Base-by-base conservation (phyloP, 2,797 vertebrate species). In the Pelochelys cantorii region DNA sequence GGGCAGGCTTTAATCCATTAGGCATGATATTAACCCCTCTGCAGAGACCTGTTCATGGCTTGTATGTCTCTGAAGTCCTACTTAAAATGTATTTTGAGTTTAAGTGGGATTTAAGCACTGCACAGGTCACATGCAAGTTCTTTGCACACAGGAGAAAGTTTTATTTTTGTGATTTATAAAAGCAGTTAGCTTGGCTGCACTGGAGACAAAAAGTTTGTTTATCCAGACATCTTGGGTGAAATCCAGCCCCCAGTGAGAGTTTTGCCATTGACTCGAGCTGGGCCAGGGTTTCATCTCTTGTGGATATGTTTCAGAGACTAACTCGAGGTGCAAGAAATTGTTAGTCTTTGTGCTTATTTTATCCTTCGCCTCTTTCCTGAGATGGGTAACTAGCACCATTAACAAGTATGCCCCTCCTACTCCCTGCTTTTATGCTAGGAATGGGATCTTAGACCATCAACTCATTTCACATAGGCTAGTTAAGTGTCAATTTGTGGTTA, bases 121-220 rank as follows among this genome's bases (percentile, higher is more conserved):
- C 20, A 4, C n/a, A 48, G 23, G 71, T 23, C 23, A 7, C 4
- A 7, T 25, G 37, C 7, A 75, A 48, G 71, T 25, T 90, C 82
- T 88, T 86, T 62, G 4, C 83, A 60, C 90, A 31, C 88, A 37
- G 82, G 80, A 31, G 4, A 79, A 1, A 85, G 34, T 92, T 96
- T 95, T 84, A 90, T 90, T 84, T 93, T 1, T 0, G 25, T 20
- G 68, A 81, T 94, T 89, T 95, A 85, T 54, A 37, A 68, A 94
- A 93, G 93, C 78, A 59, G 3, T 75, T 96, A 87, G 75, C 25
- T 91, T 95, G 94, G 93, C 94, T 92, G 83, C 95, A 96, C 85
- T 1, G 0, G 75, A 92, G 91, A 82, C 55, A 48, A 34, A 87
- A 6, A 13, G 15, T 15, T 96, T 89, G 23, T 95, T 97, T 94